These are phyloP conservation scores for Archips xylosteana DNA, from an alignment of 2,888 invertebrate species.

Conservation along the genomic window DNA sequence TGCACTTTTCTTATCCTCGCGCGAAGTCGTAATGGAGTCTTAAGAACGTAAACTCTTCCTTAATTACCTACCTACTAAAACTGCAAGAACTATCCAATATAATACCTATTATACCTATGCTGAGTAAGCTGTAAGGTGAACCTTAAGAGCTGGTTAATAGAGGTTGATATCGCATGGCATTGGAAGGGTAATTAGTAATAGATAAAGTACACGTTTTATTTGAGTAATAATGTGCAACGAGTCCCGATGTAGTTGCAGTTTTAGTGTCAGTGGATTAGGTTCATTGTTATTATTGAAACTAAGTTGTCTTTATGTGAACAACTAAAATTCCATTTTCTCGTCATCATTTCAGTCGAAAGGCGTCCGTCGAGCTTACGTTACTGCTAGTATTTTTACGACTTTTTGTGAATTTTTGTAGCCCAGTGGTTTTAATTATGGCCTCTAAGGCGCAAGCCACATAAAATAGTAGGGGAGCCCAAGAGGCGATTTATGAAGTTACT, in stretches of 20 bases:
- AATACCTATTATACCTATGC: background rate
- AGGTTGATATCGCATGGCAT: background rate
- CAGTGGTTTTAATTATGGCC: too few relatives aligned
- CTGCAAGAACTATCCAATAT: background rate
- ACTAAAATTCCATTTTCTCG: background rate
- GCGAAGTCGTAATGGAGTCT: too few relatives aligned
- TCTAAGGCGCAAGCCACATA: too few relatives aligned
- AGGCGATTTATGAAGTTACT: too few relatives aligned
- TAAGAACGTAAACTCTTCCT: background rate
- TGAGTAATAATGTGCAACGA: background rate
- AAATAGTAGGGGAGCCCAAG: too few relatives aligned
- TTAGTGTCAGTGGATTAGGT: background rate
- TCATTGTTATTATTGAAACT: background rate
- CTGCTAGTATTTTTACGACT: too few relatives aligned
- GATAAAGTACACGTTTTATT: constrained; percentile 10
- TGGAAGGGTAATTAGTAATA: background rate
- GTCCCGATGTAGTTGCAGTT: background rate
- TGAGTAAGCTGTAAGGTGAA: background rate
- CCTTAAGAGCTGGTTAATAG: background rate
- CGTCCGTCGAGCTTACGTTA: too few relatives aligned
- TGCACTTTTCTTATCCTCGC: too few relatives aligned
- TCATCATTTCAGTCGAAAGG: too few relatives aligned
- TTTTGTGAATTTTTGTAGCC: too few relatives aligned
- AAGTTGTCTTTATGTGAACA: background rate
- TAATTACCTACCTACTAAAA: constrained; percentile 3